phyloP scores from a whole-genome alignment of 1,140 invertebrate genomes.

The Pachypsylla venusta region DNA sequence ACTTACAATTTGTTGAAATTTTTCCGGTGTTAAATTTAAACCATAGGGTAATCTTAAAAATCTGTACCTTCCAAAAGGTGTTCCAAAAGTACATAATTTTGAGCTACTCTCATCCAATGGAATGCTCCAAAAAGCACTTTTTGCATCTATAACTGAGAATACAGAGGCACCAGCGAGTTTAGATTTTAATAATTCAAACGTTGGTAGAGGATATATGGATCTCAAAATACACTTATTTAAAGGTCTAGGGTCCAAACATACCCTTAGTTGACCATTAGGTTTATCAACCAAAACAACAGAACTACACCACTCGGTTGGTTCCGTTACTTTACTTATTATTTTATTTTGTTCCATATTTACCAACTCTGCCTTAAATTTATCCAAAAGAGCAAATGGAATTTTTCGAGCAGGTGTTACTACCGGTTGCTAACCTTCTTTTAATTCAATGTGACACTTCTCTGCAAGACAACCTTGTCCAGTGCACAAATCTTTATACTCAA shows the following conservation, averaged over 20 bases:
- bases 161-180: background rate
- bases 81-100: constrained; percentile 24
- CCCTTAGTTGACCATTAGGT: constrained; percentile 18
- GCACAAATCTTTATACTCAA: background rate
- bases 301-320: background rate
- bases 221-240: constrained; percentile 23
- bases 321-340: background rate
- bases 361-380: background rate
- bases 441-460: background rate
- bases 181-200: constrained; percentile 11
- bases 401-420: background rate
- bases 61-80: constrained; percentile 25
- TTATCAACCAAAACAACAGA: no score
- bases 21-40: no score
- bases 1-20: constrained; percentile 20
- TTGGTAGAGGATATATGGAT: constrained; percentile 14
- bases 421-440: background rate
- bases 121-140: constrained; percentile 26
- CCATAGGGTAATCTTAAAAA: constrained; percentile 27
- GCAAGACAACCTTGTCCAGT: background rate
- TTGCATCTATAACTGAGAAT: constrained; percentile 14
- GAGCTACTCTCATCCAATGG: constrained; percentile 21
- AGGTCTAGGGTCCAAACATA: constrained; percentile 30
- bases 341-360: background rate
- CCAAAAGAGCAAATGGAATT: background rate